phyloP scores from a whole-genome alignment of 2,797 vertebrate genomes.

The Acrossocheilus wenchowensis region DNA sequence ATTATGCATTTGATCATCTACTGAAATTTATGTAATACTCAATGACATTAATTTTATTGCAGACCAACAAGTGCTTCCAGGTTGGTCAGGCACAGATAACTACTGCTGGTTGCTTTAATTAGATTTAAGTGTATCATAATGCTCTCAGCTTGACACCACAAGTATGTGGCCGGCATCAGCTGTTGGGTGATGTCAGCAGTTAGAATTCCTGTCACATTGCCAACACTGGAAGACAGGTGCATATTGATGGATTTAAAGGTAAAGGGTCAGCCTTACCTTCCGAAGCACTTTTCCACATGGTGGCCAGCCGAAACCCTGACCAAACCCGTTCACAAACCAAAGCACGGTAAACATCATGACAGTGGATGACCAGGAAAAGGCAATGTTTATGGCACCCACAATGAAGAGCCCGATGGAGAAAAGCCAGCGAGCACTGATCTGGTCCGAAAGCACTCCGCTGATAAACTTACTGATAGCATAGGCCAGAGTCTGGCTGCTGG shows the following conservation, averaged over 20 bases:
- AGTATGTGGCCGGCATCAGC: slow-evolving; percentile 8
- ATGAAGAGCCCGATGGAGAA: slow-evolving; percentile 92
- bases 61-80: not conserved
- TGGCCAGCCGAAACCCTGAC: slow-evolving; percentile 96
- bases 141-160: not conserved
- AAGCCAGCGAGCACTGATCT: slow-evolving; percentile 93
- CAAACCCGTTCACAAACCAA: slow-evolving; percentile 96
- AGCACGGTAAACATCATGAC: slow-evolving; percentile 86
- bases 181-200: slow-evolving; percentile 40
- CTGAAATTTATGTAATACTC: not conserved
- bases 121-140: slow-evolving; percentile 2
- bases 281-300: slow-evolving; percentile 94
- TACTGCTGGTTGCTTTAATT: slow-evolving; percentile 6
- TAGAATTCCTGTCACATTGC: slow-evolving; percentile 12
- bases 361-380: slow-evolving; percentile 90
- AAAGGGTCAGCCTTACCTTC: slow-evolving; percentile 79
- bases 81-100: not conserved
- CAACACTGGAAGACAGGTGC: slow-evolving; percentile 48
- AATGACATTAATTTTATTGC: not conserved
- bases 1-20: not conserved
- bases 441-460: slow-evolving; percentile 93
- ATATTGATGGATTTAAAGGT: slow-evolving; percentile 7
- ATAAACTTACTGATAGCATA: slow-evolving; percentile 98
- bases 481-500: slow-evolving; percentile 95
- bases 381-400: slow-evolving; percentile 90